Percentiles rank a stretch among this genome's conserved stretches.
These are phyloP conservation scores for Epirrita christyi DNA, from an alignment of 2,888 invertebrate genomes.

Conservation along the genomic window DNA sequence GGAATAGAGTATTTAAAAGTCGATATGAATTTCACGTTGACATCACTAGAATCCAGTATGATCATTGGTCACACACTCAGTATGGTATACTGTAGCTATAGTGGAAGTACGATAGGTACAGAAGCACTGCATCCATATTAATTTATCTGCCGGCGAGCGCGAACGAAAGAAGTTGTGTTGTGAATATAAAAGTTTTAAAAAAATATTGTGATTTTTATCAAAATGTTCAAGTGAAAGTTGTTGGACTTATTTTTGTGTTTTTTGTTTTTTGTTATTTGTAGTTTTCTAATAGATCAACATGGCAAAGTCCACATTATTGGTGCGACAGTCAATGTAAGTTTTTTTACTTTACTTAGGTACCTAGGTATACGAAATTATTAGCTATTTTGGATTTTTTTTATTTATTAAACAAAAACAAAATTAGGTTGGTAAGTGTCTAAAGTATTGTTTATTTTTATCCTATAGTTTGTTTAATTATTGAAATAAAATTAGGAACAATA, in stretches of 20 bases:
- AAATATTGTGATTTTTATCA: constrained; percentile 26
- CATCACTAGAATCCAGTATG: constrained; percentile 52
- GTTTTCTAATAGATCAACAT: constrained; percentile 37
- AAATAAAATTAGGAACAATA: no score
- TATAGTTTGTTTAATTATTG: no score
- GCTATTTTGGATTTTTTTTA: no score
- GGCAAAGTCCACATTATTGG: constrained; percentile 54
- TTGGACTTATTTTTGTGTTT: constrained; percentile 27
- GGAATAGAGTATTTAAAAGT: no score
- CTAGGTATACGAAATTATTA: no score
- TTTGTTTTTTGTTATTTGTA: constrained; percentile 21
- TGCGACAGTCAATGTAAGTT: constrained; percentile 63
- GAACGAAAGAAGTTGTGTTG: constrained; percentile 24
- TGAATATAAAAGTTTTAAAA: constrained; percentile 31
- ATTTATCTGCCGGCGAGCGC: constrained; percentile 52
- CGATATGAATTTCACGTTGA: constrained; percentile 25
- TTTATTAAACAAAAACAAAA: no score
- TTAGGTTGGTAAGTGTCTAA: no score
- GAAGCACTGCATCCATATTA: constrained; percentile 50
- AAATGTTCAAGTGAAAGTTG: constrained; percentile 40
- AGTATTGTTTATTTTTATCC: no score
- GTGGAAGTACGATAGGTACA: constrained; percentile 41
- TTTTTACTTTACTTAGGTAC: not conserved
- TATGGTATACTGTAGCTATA: constrained; percentile 47
- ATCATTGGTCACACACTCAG: constrained; percentile 34